Evolutionary conservation across 2,797 vertebrate genomes (phyloP).

Genomic region (Pangasius krempfi): DNA sequence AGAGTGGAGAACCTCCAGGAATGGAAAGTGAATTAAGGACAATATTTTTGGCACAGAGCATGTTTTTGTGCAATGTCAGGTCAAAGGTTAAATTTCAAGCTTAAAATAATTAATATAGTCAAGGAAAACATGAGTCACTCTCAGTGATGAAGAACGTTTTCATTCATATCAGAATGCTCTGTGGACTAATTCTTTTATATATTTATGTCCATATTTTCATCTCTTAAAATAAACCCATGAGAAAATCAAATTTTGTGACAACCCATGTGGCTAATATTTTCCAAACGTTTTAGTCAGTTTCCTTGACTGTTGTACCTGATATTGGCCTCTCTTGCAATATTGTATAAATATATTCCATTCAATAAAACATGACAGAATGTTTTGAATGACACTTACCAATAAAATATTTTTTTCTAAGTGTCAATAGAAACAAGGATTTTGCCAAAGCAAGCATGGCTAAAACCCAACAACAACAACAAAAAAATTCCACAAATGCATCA

Average conservation of each 20-base stretch:
- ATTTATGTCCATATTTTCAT: constrained; percentile 53
- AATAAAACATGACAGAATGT: not conserved
- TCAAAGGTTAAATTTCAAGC: constrained; percentile 51
- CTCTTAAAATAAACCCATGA: constrained; percentile 65
- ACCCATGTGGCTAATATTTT: constrained; percentile 56
- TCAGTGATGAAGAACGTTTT: constrained; percentile 51
- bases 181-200: constrained; percentile 60
- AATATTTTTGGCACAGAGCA: constrained; percentile 40
- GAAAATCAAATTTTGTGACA: constrained; percentile 55
- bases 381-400: not conserved
- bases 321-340: constrained; percentile 14
- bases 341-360: constrained; percentile 31
- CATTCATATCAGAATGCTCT: constrained; percentile 59
- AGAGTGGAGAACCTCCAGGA: not conserved
- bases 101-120: constrained; percentile 47
- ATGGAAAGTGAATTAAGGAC: constrained; percentile 25
- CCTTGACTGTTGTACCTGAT: not conserved
- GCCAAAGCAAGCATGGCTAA: not conserved
- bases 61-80: constrained; percentile 37
- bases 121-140: constrained; percentile 64
- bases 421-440: not conserved
- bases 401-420: not conserved
- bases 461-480: not conserved
- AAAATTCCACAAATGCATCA: not conserved
- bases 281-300: constrained; percentile 47